Evolutionary conservation across 2,888 invertebrate genomes (phyloP).

Genomic region (Hemithea aestivaria): DNA sequence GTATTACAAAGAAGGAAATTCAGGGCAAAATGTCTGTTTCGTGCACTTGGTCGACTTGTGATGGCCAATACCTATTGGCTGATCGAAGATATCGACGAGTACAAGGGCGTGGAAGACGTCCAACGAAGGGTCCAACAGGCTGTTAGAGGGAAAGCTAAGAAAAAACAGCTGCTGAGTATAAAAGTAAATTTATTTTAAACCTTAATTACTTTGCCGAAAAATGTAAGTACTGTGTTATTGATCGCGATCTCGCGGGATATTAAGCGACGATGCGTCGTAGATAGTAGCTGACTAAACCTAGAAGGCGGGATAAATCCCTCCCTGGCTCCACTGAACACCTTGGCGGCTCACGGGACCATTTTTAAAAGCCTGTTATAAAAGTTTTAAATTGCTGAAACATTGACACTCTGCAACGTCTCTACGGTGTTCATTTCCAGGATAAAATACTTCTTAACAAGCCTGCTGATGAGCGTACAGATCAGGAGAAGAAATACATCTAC

Average conservation of each 20-base stretch:
- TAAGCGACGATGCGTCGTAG: too few species aligned
- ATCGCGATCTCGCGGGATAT: too few species aligned
- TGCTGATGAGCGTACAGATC: conserved; percentile 73
- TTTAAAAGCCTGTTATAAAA: too few species aligned
- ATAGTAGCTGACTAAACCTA: too few species aligned
- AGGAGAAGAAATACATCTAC: conserved; percentile 80
- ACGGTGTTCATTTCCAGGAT: conserved; percentile 66
- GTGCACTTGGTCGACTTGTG: conserved; percentile 75
- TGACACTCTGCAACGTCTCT: too few species aligned
- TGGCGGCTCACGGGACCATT: too few species aligned
- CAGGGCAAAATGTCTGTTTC: conserved; percentile 74
- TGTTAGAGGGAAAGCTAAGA: conserved; percentile 67
- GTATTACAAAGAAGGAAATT: conserved; percentile 56
- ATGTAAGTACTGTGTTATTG: too few species aligned
- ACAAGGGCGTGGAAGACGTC: conserved; percentile 73
- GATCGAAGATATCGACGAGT: conserved; percentile 68
- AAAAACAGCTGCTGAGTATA: conserved; percentile 69
- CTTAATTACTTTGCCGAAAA: too few species aligned
- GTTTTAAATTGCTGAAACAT: too few species aligned
- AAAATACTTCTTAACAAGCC: conserved; percentile 80
- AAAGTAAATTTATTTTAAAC: conserved; percentile 49
- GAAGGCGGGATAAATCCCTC: too few species aligned
- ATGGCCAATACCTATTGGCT: conserved; percentile 80
- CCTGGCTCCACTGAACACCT: too few species aligned
- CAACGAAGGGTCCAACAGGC: conserved; percentile 77